Percentiles rank a stretch among this genome's conserved stretches.
These are phyloP conservation scores for Drymonia ruficornis DNA, from an alignment of 2,888 invertebrate genomes.

Conservation along the genomic window DNA sequence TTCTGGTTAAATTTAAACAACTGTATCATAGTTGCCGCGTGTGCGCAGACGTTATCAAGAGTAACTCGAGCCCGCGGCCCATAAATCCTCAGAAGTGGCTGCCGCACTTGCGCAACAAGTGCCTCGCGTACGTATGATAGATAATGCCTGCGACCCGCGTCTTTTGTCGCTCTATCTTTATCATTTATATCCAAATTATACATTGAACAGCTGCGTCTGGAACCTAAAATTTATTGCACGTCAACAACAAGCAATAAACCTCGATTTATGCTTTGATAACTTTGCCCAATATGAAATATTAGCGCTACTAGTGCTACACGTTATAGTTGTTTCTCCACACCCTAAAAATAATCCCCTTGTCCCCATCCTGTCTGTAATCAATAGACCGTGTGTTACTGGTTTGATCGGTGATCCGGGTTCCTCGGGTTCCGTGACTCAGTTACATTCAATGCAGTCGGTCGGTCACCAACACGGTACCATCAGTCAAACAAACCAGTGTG, in stretches of 20 bases:
- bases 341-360: slow-evolving; percentile 47
- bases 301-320: slow-evolving; percentile 11
- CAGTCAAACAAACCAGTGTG: slow-evolving; percentile 60
- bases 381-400: slow-evolving; percentile 66
- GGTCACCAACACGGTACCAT: slow-evolving; percentile 58
- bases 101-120: slow-evolving; percentile 76
- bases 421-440: slow-evolving; percentile 73
- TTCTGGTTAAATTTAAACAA: slow-evolving; percentile 53
- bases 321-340: slow-evolving; percentile 40
- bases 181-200: slow-evolving; percentile 16
- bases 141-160: slow-evolving; percentile 53
- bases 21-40: slow-evolving; percentile 52
- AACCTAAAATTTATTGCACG: neutral
- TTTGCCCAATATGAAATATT: neutral
- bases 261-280: neutral
- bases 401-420: slow-evolving; percentile 71
- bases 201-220: neutral
- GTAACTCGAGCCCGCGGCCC: slow-evolving; percentile 71
- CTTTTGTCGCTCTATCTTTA: slow-evolving; percentile 46
- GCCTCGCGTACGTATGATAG: slow-evolving; percentile 52
- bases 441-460: slow-evolving; percentile 64
- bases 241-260: neutral
- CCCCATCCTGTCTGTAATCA: slow-evolving; percentile 60
- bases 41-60: slow-evolving; percentile 72
- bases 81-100: slow-evolving; percentile 73